Base-by-base conservation (phyloP, 2,888 invertebrate species). In the Epinotia bilunana region DNA sequence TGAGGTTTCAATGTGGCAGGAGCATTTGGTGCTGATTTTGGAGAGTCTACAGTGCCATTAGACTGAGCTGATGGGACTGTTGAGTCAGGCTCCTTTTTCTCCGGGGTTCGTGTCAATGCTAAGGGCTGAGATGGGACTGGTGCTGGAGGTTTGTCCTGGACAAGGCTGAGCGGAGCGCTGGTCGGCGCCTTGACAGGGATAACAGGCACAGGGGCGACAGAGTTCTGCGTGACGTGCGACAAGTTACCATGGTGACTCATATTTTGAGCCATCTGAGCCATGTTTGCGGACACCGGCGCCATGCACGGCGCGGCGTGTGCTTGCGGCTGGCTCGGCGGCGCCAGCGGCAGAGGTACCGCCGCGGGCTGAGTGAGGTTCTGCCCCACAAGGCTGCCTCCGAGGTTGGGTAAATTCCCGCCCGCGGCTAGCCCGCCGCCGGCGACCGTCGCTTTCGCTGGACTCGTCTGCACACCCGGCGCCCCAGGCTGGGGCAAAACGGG, bases 401-500 rank as follows among this genome's bases (percentile, higher is more conserved):
- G 69, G 58, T 63, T 63, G 46, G 74, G 74, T 63, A 74, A 69
- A 63, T 63, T 74, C 46, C 69, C 69, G 28, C 74, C 69, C 39
- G 65, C 72, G 49, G 69, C 69, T 63, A 74, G 64, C 11, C 60
- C 63, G 63, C 88, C 91, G 79, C 83, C 90, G 70, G 92, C 90
- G 76, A 92, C 92, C 87, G 92, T 93, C 77, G 86, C 91, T 84
- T 93, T 93, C 61, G 93, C 91, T 78, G 92, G 90, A 79, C 91
- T 93, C 78, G 90, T 86, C 84, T 91, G 92, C 73, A 88, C 92
- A 76, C 89, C 94, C 89, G 86, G 89, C 80, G 91, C 91, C 83
- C 91, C 92, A 86, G 93, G 89, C 86, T 95, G 91, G 80, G 95
- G 90, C 83, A 95, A 85, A 84, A 94, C 95, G 87, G 95, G 95